Evolutionary conservation across 2,888 invertebrate species (phyloP).

Genomic region (Leptopilina syphax): DNA sequence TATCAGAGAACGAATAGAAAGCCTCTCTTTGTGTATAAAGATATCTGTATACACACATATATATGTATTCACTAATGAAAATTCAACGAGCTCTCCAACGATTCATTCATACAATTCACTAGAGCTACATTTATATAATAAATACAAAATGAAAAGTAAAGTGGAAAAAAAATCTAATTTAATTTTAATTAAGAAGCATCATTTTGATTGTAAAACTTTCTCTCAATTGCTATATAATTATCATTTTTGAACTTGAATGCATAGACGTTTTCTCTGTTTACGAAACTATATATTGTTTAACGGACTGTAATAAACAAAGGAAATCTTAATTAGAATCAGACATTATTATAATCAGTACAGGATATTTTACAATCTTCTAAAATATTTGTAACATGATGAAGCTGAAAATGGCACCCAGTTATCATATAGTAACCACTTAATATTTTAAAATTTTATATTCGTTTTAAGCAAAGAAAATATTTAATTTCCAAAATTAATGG

Average conservation of each 20-base stretch:
- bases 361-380: too few species aligned
- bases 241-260: not conserved
- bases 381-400: too few species aligned
- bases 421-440: too few species aligned
- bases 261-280: not conserved
- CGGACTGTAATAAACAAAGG: not conserved
- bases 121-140: not conserved
- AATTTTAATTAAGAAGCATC: not conserved
- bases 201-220: not conserved
- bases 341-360: too few species aligned
- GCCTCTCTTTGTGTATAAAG: not conserved
- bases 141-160: not conserved
- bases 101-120: not conserved
- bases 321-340: not conserved
- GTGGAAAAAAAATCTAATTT: not conserved
- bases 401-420: too few species aligned
- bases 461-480: too few species aligned
- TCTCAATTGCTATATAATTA: not conserved
- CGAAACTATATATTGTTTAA: too few species aligned
- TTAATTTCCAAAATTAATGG: too few species aligned
- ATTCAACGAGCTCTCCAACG: slow-evolving; percentile 3
- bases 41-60: not conserved
- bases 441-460: too few species aligned
- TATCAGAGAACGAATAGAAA: slow-evolving; percentile 1
- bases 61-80: not conserved